Evolutionary conservation across 2,888 invertebrate species (phyloP).

Genomic region (Anorthoa munda): DNA sequence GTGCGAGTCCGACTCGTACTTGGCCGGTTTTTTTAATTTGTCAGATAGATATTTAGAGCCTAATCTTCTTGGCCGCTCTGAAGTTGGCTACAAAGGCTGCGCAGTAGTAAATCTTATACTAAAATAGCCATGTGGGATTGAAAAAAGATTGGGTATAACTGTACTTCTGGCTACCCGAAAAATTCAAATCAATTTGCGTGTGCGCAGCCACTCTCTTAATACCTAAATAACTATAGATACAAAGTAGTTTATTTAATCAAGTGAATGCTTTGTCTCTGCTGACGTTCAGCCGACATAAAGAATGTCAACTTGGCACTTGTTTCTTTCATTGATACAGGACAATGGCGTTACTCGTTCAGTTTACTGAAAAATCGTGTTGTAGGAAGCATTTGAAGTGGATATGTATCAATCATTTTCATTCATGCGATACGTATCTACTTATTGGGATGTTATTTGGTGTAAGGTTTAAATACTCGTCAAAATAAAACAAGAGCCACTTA

Average conservation of each 20-base stretch:
- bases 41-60: no score
- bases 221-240: background rate
- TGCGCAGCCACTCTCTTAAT: background rate
- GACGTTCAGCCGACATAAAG: background rate
- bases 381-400: background rate
- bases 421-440: background rate
- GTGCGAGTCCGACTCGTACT: no score
- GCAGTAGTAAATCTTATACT: no score
- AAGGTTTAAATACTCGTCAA: no score
- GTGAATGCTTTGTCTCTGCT: constrained; percentile 12
- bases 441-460: background rate
- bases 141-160: no score
- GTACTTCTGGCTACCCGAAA: background rate
- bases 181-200: constrained; percentile 2
- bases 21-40: no score
- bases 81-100: no score
- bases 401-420: constrained; percentile 4
- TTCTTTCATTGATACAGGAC: constrained; percentile 25
- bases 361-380: constrained; percentile 18
- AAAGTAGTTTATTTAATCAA: background rate
- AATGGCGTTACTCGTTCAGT: constrained; percentile 36
- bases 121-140: no score
- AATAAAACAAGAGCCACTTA: no score
- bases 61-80: no score
- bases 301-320: constrained; percentile 40